Conservation (phyloP, 64 coral and sea anemone species). For the Trachythela sp. region DNA sequence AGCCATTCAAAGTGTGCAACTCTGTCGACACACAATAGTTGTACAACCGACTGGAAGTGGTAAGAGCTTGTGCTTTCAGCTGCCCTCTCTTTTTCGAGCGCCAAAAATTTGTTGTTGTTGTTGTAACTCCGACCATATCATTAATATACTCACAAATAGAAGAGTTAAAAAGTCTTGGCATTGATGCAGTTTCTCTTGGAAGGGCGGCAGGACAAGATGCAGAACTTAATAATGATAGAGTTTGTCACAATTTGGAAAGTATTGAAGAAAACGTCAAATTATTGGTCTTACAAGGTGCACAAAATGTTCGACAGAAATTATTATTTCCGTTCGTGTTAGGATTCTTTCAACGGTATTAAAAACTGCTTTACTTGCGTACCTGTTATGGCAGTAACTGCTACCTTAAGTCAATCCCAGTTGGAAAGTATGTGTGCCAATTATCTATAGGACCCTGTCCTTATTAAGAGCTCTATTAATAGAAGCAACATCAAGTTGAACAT, state of each 20-base stretch:
- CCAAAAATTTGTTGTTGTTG: neutral
- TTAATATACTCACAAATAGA: conserved; percentile 44
- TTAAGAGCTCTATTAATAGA: conserved; percentile 22
- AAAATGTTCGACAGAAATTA: conserved; percentile 45
- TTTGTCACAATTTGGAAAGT: neutral
- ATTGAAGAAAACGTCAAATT: neutral
- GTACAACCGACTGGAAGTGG: conserved; percentile 47
- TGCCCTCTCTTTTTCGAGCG: conserved; percentile 55
- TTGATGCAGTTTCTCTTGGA: neutral
- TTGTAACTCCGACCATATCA: conserved; percentile 47
- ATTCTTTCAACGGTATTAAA: neutral
- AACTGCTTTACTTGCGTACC: neutral
- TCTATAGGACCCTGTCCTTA: neutral
- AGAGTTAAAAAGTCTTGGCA: neutral
- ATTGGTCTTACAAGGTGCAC: conserved; percentile 39
- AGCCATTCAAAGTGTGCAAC: conserved; percentile 43
- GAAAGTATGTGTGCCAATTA: conserved; percentile 11
- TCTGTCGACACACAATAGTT: conserved; percentile 19
- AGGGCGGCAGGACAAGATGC: no score
- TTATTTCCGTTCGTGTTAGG: conserved; percentile 27
- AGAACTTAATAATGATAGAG: no score
- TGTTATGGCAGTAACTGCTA: conserved; percentile 50
- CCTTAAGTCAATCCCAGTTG: conserved; percentile 19
- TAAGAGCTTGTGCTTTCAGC: conserved; percentile 48
- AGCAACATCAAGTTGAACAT: conserved; percentile 41